Evolutionary conservation across 2,797 vertebrate genomes (phyloP).

Genomic region (Pterois miles): DNA sequence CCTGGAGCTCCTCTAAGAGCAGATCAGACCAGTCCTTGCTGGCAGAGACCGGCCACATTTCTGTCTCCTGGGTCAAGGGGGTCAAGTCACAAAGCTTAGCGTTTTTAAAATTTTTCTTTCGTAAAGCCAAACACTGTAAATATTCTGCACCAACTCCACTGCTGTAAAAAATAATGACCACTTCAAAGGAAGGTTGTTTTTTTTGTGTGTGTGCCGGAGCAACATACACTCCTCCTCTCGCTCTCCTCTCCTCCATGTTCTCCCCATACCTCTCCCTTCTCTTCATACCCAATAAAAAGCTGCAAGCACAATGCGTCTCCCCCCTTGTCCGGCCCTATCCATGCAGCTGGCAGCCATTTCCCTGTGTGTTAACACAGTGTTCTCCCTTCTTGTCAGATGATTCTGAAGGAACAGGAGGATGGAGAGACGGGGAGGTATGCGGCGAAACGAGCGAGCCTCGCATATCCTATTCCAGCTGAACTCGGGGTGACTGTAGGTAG

Average conservation of each 20-base stretch:
- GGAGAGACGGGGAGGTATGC: conserved; percentile 14
- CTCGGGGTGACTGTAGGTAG: conserved; percentile 28
- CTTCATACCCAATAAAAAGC: conserved; percentile 73
- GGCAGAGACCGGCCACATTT: conserved; percentile 2
- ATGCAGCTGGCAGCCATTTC: conserved; percentile 71
- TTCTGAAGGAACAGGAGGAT: conserved; percentile 29
- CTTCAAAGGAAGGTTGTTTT: conserved; percentile 35
- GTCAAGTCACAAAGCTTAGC: conserved; percentile 16
- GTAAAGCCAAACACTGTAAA: conserved; percentile 20
- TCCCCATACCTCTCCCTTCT: conserved; percentile 48
- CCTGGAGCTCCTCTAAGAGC: neutral
- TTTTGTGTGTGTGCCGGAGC: neutral
- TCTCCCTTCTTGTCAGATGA: conserved; percentile 63
- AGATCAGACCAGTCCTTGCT: conserved; percentile 28
- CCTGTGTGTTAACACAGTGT: conserved; percentile 68
- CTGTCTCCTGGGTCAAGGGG: conserved; percentile 26
- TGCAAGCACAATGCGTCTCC: conserved; percentile 49
- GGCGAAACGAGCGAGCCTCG: neutral
- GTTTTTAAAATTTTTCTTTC: conserved; percentile 6
- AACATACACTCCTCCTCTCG: conserved; percentile 19
- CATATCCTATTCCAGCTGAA: conserved; percentile 36
- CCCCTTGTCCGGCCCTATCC: conserved; percentile 27
- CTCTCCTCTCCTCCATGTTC: conserved; percentile 29
- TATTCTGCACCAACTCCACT: conserved; percentile 19
- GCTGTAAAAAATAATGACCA: conserved; percentile 43